Conservation (phyloP, 2,113 vertebrate genomes). For the Xenopus borealis region DNA sequence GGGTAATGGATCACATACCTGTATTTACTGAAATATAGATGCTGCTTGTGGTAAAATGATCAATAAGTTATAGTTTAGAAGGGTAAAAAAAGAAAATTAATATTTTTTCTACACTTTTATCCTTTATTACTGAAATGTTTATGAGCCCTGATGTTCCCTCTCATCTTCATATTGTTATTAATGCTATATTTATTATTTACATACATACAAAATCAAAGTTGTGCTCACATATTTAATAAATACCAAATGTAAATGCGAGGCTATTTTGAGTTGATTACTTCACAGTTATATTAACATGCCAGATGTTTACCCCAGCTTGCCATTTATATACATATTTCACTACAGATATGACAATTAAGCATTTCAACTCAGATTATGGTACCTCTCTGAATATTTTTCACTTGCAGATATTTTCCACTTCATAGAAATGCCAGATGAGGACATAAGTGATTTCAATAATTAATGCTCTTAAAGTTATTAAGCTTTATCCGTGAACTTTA, state of each 20-base stretch:
- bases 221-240: not conserved
- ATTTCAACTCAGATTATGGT: conserved; percentile 28
- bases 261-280: conserved; percentile 27
- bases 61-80: too few relatives aligned
- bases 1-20: too few relatives aligned
- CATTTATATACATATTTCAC: conserved; percentile 31
- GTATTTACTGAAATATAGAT: too few relatives aligned
- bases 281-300: conserved; percentile 21
- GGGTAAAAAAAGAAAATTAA: too few relatives aligned
- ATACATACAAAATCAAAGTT: not conserved
- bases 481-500: conserved; percentile 7
- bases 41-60: too few relatives aligned
- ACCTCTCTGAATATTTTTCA: conserved; percentile 26
- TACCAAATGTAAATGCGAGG: conserved; percentile 17
- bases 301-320: conserved; percentile 33
- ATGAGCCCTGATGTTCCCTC: not conserved
- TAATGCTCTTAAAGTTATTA: not conserved
- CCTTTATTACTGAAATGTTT: too few relatives aligned
- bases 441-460: conserved; percentile 17
- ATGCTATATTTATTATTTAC: not conserved
- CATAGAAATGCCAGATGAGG: conserved; percentile 19
- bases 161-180: not conserved
- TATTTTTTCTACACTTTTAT: too few relatives aligned
- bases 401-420: conserved; percentile 28
- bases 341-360: conserved; percentile 32